Conservation (phyloP, 2,797 vertebrate genomes). For the Hapalemur alaotrensis region DNA sequence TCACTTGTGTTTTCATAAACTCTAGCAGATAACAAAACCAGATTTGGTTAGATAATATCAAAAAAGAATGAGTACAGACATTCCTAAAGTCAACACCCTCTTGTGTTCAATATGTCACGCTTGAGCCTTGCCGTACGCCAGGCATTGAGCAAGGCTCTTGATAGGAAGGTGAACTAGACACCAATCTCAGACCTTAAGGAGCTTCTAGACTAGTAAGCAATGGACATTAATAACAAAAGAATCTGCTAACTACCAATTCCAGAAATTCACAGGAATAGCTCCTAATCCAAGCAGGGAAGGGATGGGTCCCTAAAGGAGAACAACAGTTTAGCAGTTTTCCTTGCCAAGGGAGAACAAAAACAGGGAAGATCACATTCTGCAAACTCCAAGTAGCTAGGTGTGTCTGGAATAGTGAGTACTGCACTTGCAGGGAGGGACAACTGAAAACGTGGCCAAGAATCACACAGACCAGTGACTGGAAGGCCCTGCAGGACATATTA, state of each 20-base stretch:
- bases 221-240: background rate
- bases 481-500: background rate
- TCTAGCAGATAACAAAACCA: background rate
- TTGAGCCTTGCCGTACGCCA: background rate
- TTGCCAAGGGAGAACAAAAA: background rate
- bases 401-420: background rate
- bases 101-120: background rate
- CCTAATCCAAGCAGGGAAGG: background rate
- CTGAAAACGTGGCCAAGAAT: background rate
- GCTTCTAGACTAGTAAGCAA: background rate
- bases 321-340: background rate
- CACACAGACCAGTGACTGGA: background rate
- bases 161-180: background rate
- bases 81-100: background rate
- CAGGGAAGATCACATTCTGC: background rate
- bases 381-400: background rate
- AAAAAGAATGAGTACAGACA: background rate
- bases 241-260: background rate
- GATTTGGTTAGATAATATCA: background rate
- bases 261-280: background rate
- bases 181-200: background rate
- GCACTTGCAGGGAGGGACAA: background rate
- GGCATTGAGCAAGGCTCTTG: background rate
- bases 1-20: background rate
- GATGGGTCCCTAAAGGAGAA: background rate